Conservation (phyloP, 2,888 invertebrate genomes). For the Ommatoiulus sabulosus region DNA sequence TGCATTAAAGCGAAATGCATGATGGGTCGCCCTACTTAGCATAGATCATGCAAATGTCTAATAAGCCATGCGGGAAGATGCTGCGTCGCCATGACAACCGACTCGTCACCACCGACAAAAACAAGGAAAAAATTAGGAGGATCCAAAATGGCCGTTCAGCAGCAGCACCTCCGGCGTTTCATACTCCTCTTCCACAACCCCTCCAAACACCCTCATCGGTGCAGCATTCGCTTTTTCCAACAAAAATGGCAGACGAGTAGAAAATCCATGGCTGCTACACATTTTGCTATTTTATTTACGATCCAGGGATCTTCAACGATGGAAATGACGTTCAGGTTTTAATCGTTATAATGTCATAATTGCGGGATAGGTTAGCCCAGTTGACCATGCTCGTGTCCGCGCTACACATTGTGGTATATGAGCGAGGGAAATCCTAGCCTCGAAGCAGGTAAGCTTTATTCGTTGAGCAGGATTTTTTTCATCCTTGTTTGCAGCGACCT, state of each 20-base stretch:
- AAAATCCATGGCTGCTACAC: background rate
- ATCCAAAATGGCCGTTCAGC: background rate
- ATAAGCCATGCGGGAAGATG: conserved; percentile 51
- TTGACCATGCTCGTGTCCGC: too few relatives aligned
- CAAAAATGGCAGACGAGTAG: background rate
- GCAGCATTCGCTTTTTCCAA: background rate
- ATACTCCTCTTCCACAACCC: background rate
- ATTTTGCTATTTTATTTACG: too few relatives aligned
- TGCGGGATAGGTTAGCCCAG: too few relatives aligned
- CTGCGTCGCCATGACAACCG: conserved; percentile 1
- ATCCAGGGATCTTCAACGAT: too few relatives aligned
- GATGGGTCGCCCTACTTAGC: conserved; percentile 54
- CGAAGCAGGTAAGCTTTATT: too few relatives aligned
- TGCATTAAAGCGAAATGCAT: conserved; percentile 46
- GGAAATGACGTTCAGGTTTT: too few relatives aligned
- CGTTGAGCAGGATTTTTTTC: too few relatives aligned
- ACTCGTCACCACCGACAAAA: background rate
- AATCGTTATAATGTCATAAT: too few relatives aligned
- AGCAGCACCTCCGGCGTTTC: background rate
- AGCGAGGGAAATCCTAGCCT: too few relatives aligned
- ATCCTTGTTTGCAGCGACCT: too few relatives aligned
- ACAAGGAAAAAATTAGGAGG: background rate
- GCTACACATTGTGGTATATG: too few relatives aligned
- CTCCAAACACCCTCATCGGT: background rate
- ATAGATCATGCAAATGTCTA: conserved; percentile 57